Percentiles rank a stretch among this genome's conserved stretches.
Evolutionary conservation across 2,888 invertebrate species (phyloP).

Genomic region (Linnaemya tessellans): DNA sequence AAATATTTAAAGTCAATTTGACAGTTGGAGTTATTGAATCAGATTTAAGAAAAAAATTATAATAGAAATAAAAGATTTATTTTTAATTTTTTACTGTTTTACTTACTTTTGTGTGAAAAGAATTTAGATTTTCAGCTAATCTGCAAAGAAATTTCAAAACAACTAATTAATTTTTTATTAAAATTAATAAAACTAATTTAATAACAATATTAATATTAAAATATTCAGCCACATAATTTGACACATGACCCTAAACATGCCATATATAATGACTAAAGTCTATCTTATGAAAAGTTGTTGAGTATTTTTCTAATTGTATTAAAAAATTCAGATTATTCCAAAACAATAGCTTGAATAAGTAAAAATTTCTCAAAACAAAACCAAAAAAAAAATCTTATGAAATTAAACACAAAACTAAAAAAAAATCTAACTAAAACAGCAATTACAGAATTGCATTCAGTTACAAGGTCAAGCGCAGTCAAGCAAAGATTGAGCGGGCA

Average conservation of each 20-base stretch:
- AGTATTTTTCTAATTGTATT: background rate
- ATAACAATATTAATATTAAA: background rate
- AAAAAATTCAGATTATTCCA: conserved; percentile 5
- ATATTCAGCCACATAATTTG: background rate
- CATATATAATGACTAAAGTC: background rate
- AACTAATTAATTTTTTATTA: background rate
- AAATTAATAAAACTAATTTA: background rate
- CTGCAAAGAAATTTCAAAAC: conserved; percentile 38
- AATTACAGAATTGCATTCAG: conserved; percentile 66
- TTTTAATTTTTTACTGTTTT: background rate
- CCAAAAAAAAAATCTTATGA: background rate
- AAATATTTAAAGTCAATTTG: too few species aligned
- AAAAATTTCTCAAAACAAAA: conserved; percentile 24
- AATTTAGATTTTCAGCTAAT: conserved; percentile 46
- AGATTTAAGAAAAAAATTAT: background rate
- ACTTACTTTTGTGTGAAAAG: conserved; percentile 53
- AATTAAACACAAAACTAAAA: conserved; percentile 8
- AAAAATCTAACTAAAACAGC: conserved; percentile 39
- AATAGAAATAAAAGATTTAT: too few species aligned
- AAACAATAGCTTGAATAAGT: conserved; percentile 23
- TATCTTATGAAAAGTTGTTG: background rate
- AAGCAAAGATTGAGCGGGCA: conserved; percentile 58
- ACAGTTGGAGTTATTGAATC: too few species aligned
- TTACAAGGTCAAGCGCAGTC: conserved; percentile 73
- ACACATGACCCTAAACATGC: conserved; percentile 17